These are phyloP conservation scores for Benitochromis conjunctus DNA, from an alignment of 2,113 vertebrate genomes.

Conservation along the genomic window DNA sequence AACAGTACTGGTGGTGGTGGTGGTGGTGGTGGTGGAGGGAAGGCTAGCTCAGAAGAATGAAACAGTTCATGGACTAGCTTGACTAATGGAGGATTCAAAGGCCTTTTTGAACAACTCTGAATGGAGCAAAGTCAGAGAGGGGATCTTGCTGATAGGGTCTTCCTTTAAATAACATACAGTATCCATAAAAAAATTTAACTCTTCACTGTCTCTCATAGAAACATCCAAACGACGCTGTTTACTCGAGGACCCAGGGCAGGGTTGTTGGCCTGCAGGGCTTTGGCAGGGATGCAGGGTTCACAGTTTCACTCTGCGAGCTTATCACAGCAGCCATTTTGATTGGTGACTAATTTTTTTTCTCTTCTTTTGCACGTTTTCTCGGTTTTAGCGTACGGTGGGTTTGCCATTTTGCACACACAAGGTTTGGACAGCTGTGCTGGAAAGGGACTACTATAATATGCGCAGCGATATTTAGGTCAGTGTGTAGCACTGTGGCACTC, in stretches of 20 bases:
- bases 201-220: constrained; percentile 1
- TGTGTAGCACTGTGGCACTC: neutral
- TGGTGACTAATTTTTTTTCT: neutral
- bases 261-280: constrained; percentile 29
- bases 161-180: constrained; percentile 6
- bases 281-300: constrained; percentile 25
- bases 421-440: neutral
- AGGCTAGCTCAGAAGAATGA: constrained; percentile 53
- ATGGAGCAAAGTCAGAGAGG: constrained; percentile 29
- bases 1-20: neutral
- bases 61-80: constrained; percentile 53
- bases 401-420: neutral
- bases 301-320: neutral
- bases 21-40: neutral
- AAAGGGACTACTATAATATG: neutral
- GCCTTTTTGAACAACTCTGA: constrained; percentile 48
- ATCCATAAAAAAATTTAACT: constrained; percentile 7
- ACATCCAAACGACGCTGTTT: constrained; percentile 30
- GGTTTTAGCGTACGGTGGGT: neutral
- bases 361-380: neutral
- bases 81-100: constrained; percentile 55
- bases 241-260: constrained; percentile 9
- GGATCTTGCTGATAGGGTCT: constrained; percentile 1
- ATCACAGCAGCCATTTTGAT: neutral
- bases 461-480: neutral